Evolutionary conservation across 2,113 vertebrate species (phyloP).

Genomic region (Rissa tridactyla): DNA sequence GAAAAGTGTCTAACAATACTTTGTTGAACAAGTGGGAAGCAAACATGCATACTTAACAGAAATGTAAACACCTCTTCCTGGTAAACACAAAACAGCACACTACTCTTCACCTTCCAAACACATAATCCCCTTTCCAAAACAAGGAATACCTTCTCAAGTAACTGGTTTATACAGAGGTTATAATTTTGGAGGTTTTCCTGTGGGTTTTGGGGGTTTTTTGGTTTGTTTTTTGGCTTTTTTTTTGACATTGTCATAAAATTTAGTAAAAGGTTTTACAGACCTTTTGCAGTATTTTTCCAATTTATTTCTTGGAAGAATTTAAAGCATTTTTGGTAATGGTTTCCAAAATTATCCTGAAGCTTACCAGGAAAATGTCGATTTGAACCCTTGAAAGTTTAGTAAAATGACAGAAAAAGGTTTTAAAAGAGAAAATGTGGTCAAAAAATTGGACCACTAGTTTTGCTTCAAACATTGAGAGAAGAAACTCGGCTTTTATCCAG

Average conservation of each 20-base stretch:
- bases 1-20: background rate
- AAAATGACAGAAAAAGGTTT: background rate
- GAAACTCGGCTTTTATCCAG: background rate
- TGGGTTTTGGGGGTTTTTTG: background rate
- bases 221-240: background rate
- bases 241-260: background rate
- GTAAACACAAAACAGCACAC: background rate
- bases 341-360: background rate
- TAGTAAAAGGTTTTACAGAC: background rate
- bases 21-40: background rate
- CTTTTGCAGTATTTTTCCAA: background rate
- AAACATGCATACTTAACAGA: background rate
- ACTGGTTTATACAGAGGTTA: background rate
- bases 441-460: background rate
- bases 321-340: background rate
- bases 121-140: background rate
- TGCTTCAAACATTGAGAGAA: background rate
- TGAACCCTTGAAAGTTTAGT: background rate
- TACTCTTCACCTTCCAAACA: background rate
- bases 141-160: background rate
- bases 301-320: background rate
- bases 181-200: too few species aligned
- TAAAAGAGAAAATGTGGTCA: background rate
- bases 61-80: background rate
- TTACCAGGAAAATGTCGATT: background rate